Conservation (phyloP, 2,888 invertebrate species). For the Drosophila robusta region DNA sequence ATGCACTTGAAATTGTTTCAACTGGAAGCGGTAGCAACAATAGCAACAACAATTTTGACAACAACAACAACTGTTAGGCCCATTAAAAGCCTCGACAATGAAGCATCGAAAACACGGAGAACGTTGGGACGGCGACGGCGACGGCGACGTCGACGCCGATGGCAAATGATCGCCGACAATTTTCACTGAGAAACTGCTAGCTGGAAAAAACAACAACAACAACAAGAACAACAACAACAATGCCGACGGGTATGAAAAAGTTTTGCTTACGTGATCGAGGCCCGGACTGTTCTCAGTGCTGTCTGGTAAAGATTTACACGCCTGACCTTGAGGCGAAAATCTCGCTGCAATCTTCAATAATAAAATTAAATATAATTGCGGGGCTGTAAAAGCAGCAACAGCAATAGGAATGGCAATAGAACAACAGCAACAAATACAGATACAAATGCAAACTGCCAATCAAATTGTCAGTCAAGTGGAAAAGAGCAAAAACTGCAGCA, state of each 20-base stretch:
- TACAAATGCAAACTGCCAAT: conserved; percentile 76
- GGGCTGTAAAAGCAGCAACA: conserved; percentile 62
- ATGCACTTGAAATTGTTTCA: conserved; percentile 56
- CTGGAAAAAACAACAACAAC: conserved; percentile 47
- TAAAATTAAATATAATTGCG: conserved; percentile 82
- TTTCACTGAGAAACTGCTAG: conserved; percentile 48
- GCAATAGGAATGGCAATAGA: conserved; percentile 18
- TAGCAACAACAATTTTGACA: conserved; percentile 18
- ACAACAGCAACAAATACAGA: conserved; percentile 45
- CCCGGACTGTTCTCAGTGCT: conserved; percentile 59
- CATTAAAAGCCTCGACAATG: conserved; percentile 71
- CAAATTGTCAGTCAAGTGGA: conserved; percentile 79
- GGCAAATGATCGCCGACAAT: conserved; percentile 48
- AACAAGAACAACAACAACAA: conserved; percentile 2
- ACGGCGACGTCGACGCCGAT: conserved; percentile 30
- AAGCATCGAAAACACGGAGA: conserved; percentile 50
- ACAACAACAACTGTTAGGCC: conserved; percentile 57
- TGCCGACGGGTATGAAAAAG: conserved; percentile 44
- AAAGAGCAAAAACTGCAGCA: conserved; percentile 77
- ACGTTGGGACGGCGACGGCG: conserved; percentile 40
- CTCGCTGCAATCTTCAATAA: conserved; percentile 81
- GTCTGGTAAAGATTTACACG: conserved; percentile 77
- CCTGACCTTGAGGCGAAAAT: conserved; percentile 78
- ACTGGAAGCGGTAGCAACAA: conserved; percentile 15
- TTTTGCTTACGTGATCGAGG: conserved; percentile 74